phyloP scores from a whole-genome alignment of 2,888 invertebrate species.

The Temnothorax ravouxi region DNA sequence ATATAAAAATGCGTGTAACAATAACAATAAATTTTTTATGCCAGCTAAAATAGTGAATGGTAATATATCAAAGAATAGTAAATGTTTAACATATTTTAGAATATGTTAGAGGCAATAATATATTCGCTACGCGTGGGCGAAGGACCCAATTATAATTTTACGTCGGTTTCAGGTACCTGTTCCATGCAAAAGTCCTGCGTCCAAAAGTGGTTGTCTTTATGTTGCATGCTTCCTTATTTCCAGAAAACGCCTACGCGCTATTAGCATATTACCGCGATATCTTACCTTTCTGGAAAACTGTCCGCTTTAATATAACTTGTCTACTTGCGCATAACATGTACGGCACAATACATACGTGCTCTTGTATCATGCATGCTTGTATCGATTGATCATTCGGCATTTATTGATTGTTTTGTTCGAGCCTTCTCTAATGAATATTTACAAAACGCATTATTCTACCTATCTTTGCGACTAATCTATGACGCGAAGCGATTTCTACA shows the following conservation, averaged over 20 bases:
- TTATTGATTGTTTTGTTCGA: constrained; percentile 11
- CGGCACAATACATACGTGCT: constrained; percentile 1
- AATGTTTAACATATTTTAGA: neutral
- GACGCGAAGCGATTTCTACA: constrained; percentile 44
- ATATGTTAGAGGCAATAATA: neutral
- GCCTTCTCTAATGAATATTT: constrained; percentile 23
- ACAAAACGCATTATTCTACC: constrained; percentile 40
- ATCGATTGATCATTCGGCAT: constrained; percentile 13
- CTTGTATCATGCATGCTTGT: constrained; percentile 15
- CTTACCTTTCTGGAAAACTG: constrained; percentile 44
- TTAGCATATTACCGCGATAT: constrained; percentile 69
- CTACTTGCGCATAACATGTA: constrained; percentile 11
- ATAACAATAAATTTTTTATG: neutral
- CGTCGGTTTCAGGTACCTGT: neutral
- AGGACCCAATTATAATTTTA: neutral
- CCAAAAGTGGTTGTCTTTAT: constrained; percentile 63
- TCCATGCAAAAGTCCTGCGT: constrained; percentile 16
- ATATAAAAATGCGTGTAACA: neutral
- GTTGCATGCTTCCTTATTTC: constrained; percentile 66
- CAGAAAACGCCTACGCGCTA: constrained; percentile 66
- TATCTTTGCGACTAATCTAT: constrained; percentile 42
- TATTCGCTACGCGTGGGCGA: neutral
- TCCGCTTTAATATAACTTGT: constrained; percentile 10
- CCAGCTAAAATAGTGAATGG: neutral
- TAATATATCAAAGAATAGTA: neutral